phyloP scores from a whole-genome alignment of 2,113 vertebrate species.

The Neoarius graeffei region DNA sequence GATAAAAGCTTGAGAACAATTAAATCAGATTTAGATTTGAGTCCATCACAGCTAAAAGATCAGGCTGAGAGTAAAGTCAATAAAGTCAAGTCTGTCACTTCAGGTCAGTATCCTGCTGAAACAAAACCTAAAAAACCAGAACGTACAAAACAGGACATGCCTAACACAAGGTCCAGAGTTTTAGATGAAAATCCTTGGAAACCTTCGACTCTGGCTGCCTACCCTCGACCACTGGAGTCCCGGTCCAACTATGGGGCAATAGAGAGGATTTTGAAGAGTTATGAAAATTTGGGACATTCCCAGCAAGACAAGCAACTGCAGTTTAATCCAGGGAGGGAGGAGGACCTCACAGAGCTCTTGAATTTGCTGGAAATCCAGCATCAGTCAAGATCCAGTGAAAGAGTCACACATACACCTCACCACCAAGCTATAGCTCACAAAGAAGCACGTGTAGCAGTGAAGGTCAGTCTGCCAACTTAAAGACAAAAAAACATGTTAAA shows the following conservation, averaged over 20 bases:
- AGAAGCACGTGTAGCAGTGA: constrained; percentile 61
- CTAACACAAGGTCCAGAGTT: constrained; percentile 67
- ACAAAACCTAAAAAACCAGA: constrained; percentile 51
- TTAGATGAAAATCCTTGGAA: constrained; percentile 85
- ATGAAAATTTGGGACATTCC: constrained; percentile 76
- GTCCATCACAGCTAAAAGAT: constrained; percentile 48
- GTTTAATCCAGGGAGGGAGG: constrained; percentile 61
- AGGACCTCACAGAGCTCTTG: constrained; percentile 69
- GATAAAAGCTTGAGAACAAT: constrained; percentile 44
- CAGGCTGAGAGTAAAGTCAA: constrained; percentile 50
- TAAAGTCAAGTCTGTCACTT: constrained; percentile 41
- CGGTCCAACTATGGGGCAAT: constrained; percentile 93
- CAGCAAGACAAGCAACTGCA: constrained; percentile 61
- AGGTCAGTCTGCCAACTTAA: constrained; percentile 66
- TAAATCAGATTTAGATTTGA: constrained; percentile 16
- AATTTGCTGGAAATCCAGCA: constrained; percentile 77
- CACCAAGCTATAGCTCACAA: constrained; percentile 52
- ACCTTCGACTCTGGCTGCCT: constrained; percentile 85
- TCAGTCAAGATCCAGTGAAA: constrained; percentile 66
- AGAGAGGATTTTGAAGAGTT: constrained; percentile 89
- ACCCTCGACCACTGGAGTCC: constrained; percentile 87
- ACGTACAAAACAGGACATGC: constrained; percentile 56
- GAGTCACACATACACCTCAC: constrained; percentile 66
- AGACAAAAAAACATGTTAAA: constrained; percentile 5
- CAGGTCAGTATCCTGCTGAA: constrained; percentile 59